phyloP scores from a whole-genome alignment of 2,797 vertebrate genomes.

The Glyptemys insculpta region DNA sequence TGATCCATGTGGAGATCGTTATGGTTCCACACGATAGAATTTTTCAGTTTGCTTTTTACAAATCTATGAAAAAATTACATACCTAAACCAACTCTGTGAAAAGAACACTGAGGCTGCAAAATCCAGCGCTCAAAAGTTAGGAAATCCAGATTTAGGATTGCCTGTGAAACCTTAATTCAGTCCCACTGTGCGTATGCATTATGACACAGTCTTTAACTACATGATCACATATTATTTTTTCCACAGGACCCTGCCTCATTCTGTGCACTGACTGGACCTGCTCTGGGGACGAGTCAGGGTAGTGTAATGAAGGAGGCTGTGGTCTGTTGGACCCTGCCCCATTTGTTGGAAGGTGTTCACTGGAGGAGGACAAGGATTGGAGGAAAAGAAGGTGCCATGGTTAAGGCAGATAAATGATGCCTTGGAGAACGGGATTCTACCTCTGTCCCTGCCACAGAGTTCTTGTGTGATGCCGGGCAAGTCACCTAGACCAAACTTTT shows the following conservation, averaged over 20 bases:
- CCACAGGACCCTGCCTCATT: neutral
- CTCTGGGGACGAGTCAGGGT: neutral
- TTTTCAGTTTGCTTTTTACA: neutral
- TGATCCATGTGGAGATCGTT: constrained; percentile 13
- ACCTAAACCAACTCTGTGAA: neutral
- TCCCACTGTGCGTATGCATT: neutral
- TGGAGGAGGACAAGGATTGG: neutral
- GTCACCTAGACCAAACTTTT: neutral
- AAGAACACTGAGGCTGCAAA: neutral
- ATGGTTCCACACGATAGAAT: fast-evolving
- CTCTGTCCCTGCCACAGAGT: neutral
- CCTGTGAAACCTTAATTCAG: neutral
- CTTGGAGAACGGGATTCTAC: neutral
- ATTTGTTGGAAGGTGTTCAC: neutral
- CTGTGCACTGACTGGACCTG: constrained; percentile 1
- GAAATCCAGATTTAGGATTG: neutral
- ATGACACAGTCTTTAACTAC: neutral
- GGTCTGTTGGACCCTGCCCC: neutral
- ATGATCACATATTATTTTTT: neutral
- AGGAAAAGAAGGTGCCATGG: neutral
- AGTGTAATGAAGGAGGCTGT: neutral
- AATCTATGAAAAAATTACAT: neutral
- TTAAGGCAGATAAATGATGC: fast-evolving
- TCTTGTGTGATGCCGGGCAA: neutral
- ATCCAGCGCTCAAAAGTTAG: neutral